Evolutionary conservation across 2,888 invertebrate genomes (phyloP).

Genomic region (Xylota segnis): DNA sequence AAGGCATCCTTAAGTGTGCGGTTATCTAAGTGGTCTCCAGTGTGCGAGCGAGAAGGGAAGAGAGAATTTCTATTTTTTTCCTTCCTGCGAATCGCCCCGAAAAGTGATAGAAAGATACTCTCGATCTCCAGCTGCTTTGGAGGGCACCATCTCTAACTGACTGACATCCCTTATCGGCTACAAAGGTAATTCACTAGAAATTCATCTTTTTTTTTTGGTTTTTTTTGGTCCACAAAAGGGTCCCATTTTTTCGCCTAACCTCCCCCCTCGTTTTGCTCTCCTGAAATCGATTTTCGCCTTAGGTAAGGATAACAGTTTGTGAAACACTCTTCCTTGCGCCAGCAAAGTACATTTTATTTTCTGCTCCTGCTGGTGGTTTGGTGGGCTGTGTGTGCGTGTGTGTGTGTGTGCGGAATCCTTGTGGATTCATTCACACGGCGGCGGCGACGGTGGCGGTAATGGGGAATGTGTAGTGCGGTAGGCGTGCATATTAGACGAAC

Average conservation of each 20-base stretch:
- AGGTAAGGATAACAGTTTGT: constrained; percentile 61
- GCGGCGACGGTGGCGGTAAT: neutral
- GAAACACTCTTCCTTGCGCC: constrained; percentile 38
- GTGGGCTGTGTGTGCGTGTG: constrained; percentile 28
- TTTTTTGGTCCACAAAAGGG: neutral
- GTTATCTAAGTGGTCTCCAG: constrained; percentile 48
- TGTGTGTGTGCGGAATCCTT: no score
- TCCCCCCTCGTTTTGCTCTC: constrained; percentile 27
- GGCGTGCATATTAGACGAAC: constrained; percentile 73
- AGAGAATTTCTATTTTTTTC: constrained; percentile 22
- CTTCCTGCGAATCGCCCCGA: constrained; percentile 9
- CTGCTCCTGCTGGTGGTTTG: neutral
- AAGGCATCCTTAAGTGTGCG: constrained; percentile 35
- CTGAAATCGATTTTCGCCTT: constrained; percentile 67
- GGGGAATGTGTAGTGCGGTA: constrained; percentile 53
- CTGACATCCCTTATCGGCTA: constrained; percentile 53
- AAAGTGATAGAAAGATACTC: constrained; percentile 27
- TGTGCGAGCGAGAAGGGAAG: constrained; percentile 11
- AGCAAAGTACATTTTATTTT: constrained; percentile 40
- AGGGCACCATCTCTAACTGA: constrained; percentile 64
- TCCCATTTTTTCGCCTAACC: neutral
- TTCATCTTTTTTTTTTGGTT: constrained; percentile 8
- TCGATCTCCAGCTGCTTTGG: constrained; percentile 59
- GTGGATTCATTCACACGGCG: constrained; percentile 44
- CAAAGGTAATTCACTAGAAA: constrained; percentile 65